Base-by-base conservation (phyloP, 37 sponge, comb jelly and placozoan species). In the Bolinopsis microptera region DNA sequence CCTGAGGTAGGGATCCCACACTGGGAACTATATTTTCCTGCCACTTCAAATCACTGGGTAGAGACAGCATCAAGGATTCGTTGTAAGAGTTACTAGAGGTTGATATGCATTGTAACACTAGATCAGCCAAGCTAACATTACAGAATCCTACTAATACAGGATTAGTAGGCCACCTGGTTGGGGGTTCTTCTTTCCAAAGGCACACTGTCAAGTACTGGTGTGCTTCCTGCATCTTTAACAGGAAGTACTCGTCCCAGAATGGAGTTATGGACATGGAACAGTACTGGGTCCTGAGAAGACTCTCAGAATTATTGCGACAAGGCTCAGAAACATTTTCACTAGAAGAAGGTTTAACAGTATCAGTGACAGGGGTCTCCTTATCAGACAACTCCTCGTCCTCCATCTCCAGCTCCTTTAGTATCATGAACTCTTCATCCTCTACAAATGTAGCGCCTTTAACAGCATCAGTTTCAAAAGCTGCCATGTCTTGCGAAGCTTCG, bases 41-140 rank as follows among this genome's bases (percentile, higher is more conserved):
- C 90, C 90, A 86, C 26, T 86, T 86, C 61, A 86, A 86, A 41
- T 86, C 61, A 39, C 25, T 41, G 23, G 90, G 90, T n/a, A 86
- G 2, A 8, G 36, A 24, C 0, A 86, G 90, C 23, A 41, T 34
- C 23, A 86, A 16, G 5, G 90, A 41, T 3, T 86, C 90, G 39
- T 0, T 40, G 24, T 86, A 86, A 23, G 26, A 24, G 48, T 86
- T 86, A 40, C 35, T 34, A 16, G 35, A 9, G 35, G 90, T 86
- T 23, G 90, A 39, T 38, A 39, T 86, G 36, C 90, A 86, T 40
- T 86, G 40, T 1, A 86, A 34, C 0, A 41, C 90, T 27, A 86
- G 0, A 39, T 86, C 90, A 22, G 61, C 90, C 35, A 86, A 38
- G 27, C 36, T 41, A 3, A 40, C 8, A 27, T 34, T 86, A n/a